Conservation (phyloP, 2,888 invertebrate genomes). For the Sialis lutaria region DNA sequence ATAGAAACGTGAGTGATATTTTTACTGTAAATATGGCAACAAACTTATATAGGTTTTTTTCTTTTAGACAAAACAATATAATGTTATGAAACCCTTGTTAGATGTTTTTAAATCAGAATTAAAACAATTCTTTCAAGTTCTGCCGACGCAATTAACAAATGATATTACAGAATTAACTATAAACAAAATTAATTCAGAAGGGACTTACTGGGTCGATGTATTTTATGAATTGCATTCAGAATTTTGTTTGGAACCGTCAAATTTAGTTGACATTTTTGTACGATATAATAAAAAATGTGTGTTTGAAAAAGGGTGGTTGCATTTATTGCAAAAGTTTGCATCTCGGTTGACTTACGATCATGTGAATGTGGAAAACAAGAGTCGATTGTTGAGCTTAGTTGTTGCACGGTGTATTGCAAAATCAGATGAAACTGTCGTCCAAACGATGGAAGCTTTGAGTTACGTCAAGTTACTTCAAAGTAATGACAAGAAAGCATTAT, state of each 20-base stretch:
- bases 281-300: not conserved
- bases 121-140: conserved; percentile 13
- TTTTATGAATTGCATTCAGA: conserved; percentile 14
- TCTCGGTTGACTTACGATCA: conserved; percentile 15
- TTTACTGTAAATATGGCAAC: not conserved
- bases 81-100: conserved; percentile 7
- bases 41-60: not conserved
- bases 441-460: conserved; percentile 19
- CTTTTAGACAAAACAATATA: conserved; percentile 23
- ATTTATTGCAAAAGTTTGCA: conserved; percentile 19
- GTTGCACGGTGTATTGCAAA: conserved; percentile 11
- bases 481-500: conserved; percentile 14
- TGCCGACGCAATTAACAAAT: conserved; percentile 16
- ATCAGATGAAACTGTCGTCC: conserved; percentile 18
- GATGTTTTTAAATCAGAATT: conserved; percentile 8
- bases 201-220: conserved; percentile 17
- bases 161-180: conserved; percentile 14
- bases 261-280: not conserved
- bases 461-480: conserved; percentile 15
- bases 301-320: conserved; percentile 12
- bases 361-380: conserved; percentile 11
- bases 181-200: conserved; percentile 11
- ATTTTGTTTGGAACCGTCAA: conserved; percentile 7
- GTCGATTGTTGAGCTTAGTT: conserved; percentile 14
- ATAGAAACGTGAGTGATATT: conserved; percentile 23